phyloP scores from a whole-genome alignment of 2,113 vertebrate genomes.

The Apus apus region DNA sequence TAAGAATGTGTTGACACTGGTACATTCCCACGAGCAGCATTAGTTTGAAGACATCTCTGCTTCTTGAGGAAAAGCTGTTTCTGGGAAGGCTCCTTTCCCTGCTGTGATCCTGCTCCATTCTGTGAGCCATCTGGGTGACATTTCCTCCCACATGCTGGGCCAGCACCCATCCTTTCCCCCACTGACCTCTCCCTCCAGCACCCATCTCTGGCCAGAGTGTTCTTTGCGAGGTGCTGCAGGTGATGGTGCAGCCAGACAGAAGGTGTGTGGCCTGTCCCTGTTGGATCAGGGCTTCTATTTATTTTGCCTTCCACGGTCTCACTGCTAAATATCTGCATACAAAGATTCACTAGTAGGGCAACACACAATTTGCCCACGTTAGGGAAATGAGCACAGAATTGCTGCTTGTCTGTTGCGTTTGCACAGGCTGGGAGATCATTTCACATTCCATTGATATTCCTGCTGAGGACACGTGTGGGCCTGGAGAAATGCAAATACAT shows the following conservation, averaged over 20 bases:
- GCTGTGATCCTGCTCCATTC: neutral
- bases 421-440: neutral
- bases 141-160: neutral
- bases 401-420: neutral
- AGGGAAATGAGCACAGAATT: neutral
- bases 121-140: neutral
- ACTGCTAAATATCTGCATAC: neutral
- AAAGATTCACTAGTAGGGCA: neutral
- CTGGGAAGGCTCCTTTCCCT: neutral
- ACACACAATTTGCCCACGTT: neutral
- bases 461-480: neutral
- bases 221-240: neutral
- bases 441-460: neutral
- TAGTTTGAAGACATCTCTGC: neutral
- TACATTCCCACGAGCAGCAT: neutral
- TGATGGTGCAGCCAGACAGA: fast-evolving
- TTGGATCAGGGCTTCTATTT: neutral
- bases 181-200: neutral
- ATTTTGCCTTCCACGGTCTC: neutral
- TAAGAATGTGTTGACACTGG: neutral
- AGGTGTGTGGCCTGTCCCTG: neutral
- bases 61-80: neutral
- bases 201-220: neutral
- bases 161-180: neutral
- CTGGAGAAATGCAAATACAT: neutral